Evolutionary conservation across 2,797 vertebrate species (phyloP), one percentile per base, ranked within the genome.

Genomic region (Enteromius afrohamiltoni): DNA sequence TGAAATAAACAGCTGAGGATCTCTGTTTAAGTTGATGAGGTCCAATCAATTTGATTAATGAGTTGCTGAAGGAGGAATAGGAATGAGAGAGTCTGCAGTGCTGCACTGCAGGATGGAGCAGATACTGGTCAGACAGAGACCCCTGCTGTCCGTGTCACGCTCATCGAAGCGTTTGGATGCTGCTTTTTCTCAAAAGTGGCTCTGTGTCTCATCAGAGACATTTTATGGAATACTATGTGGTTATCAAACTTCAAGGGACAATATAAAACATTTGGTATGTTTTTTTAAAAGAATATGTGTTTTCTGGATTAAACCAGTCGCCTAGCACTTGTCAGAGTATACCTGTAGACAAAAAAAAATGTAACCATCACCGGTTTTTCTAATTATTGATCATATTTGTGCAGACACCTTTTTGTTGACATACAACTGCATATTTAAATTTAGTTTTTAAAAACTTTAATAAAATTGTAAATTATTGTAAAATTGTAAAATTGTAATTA

Each of bases 1-100:
- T 77, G 70, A 84, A 86, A 77, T 87, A 82, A 88, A 85, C 85
- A 77, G 77, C 79, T 80, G 85, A 88, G 83, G 74, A 86, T 77
- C 79, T 85, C 86, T 84, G 80, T 51, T 79, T 71, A 86, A 79
- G 85, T 82, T 76, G 85, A 87, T 77, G 83, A 89, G 80, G 86
- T 80, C 29, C 79, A 88, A 86, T 89, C 83, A 87, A 88, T 85
- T 84, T 85, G 86, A 91, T 91, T 86, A 78, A 91, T 91, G 88
- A 80, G 31, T 77, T 60, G 58, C 82, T 77, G 79, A 65, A 69
- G 29, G 77, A 86, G 83, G 85, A 87, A 80, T 69, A 82, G 79
- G 77, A 87, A 64, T 78, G 85, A 85, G 70, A 67, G 37, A 82
- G 45, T 80, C 67, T 85, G 51, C 79, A 73, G 78, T 89, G 86